A percentile compares a stretch with the other conserved stretches of the same genome.
Evolutionary conservation across 2,113 vertebrate genomes (phyloP).

Genomic region (Seriola rivoliana): DNA sequence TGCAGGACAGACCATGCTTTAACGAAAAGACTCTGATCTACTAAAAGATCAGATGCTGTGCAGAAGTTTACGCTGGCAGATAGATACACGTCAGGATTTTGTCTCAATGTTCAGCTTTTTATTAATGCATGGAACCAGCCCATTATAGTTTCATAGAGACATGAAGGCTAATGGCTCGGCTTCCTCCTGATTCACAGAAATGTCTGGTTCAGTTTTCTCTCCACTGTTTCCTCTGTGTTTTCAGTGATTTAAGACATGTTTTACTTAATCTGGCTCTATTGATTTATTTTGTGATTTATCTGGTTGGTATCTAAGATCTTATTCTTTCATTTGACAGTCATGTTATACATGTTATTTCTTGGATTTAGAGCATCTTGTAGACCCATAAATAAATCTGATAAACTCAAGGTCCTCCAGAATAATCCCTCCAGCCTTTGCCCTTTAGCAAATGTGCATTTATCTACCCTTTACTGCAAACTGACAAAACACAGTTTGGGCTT

Average conservation of each 20-base stretch:
- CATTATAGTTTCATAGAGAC: background rate
- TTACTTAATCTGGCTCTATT: too few species aligned
- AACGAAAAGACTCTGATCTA: background rate
- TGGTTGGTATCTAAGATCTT: too few species aligned
- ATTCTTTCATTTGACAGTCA: too few species aligned
- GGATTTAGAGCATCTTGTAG: too few species aligned
- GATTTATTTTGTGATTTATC: too few species aligned
- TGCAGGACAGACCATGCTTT: constrained; percentile 5
- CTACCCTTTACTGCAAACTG: too few species aligned
- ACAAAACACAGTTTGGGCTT: too few species aligned
- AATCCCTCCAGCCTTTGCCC: too few species aligned
- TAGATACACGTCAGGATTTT: background rate
- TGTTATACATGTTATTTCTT: too few species aligned
- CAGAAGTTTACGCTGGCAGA: background rate
- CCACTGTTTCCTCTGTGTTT: background rate
- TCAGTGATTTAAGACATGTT: background rate
- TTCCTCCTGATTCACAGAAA: background rate
- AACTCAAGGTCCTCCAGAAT: too few species aligned
- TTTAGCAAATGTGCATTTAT: too few species aligned
- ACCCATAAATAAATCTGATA: too few species aligned
- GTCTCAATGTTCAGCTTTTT: background rate
- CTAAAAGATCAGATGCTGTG: background rate
- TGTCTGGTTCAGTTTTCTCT: background rate
- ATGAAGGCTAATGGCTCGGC: background rate
- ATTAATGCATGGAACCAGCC: constrained; percentile 1